Evolutionary conservation across 2,113 vertebrate genomes (phyloP).

Genomic region (Anarrhichthys ocellatus): DNA sequence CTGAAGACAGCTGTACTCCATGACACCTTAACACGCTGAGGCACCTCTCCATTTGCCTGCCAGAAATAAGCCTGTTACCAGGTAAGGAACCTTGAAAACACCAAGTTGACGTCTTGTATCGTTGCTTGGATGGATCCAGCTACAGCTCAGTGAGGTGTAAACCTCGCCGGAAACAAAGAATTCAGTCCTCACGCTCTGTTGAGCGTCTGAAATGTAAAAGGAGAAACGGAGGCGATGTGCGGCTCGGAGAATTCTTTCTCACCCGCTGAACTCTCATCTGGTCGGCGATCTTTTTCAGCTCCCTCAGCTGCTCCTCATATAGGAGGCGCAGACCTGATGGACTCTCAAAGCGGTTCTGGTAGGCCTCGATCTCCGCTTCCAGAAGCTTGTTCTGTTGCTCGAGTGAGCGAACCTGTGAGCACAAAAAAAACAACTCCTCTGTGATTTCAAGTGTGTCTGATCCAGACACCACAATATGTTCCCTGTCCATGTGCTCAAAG

Average conservation of each 20-base stretch:
- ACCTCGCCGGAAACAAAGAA: conserved; percentile 46
- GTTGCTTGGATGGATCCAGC: conserved; percentile 44
- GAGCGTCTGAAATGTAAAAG: conserved; percentile 24
- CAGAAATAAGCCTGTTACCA: conserved; percentile 71
- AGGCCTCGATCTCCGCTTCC: conserved; percentile 76
- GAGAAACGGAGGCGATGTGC: not conserved
- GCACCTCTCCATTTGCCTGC: conserved; percentile 65
- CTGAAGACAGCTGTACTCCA: conserved; percentile 63
- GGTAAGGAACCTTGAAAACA: conserved; percentile 76
- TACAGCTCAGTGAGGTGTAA: conserved; percentile 62
- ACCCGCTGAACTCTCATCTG: conserved; percentile 80
- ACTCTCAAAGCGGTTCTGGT: conserved; percentile 71
- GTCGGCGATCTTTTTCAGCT: conserved; percentile 78
- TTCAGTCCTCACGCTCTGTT: conserved; percentile 29
- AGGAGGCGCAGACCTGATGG: conserved; percentile 75
- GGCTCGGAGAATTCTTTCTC: conserved; percentile 42
- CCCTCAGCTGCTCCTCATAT: conserved; percentile 81
- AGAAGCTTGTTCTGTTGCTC: conserved; percentile 77
- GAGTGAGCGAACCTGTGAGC: conserved; percentile 78
- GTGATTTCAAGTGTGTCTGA: not conserved
- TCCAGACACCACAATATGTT: not conserved
- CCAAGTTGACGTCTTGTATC: conserved; percentile 75
- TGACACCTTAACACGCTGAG: conserved; percentile 57
- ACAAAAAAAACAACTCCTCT: conserved; percentile 17
- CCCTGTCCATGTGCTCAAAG: not conserved